A percentile compares a stretch with the other conserved stretches of the same genome.
Evolutionary conservation across 2,113 vertebrate species (phyloP).

Genomic region (Oceanodroma tethys): DNA sequence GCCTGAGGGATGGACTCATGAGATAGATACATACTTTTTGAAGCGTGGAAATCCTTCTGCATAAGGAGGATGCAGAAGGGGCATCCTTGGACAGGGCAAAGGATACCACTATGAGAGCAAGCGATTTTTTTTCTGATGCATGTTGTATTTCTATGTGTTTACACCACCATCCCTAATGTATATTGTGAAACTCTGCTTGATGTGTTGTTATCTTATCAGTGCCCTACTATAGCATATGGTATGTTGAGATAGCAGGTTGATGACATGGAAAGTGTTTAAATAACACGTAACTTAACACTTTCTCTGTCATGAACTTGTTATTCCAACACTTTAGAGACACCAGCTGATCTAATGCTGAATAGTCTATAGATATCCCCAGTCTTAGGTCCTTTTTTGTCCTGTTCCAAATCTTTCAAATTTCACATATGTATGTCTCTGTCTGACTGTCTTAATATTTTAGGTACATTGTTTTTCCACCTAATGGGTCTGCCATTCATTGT

Average conservation of each 20-base stretch:
- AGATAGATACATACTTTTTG: not conserved
- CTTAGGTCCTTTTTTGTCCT: not conserved
- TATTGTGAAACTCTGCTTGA: conserved; percentile 20
- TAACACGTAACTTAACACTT: not conserved
- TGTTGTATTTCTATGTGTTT: conserved; percentile 14
- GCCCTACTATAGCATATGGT: conserved; percentile 38
- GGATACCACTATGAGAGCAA: not conserved
- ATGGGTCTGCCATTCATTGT: not conserved
- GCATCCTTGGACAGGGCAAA: not conserved
- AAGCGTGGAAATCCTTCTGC: not conserved
- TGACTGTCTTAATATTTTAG: not conserved
- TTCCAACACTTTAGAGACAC: not conserved
- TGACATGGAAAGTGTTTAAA: conserved; percentile 35
- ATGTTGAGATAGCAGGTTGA: conserved; percentile 45
- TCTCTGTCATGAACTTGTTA: conserved; percentile 39
- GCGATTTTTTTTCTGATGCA: fast-evolving
- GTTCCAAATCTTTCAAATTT: not conserved
- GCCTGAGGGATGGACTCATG: not conserved
- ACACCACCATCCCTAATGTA: not conserved
- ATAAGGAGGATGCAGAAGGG: not conserved
- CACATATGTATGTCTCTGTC: not conserved
- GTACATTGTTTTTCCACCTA: not conserved
- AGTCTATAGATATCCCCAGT: not conserved
- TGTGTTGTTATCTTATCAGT: conserved; percentile 35
- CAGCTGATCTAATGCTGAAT: not conserved